Evolutionary conservation across 2,888 invertebrate species (phyloP), one percentile per base, ranked within the genome.

Genomic region (Leptopilina drosophilae): DNA sequence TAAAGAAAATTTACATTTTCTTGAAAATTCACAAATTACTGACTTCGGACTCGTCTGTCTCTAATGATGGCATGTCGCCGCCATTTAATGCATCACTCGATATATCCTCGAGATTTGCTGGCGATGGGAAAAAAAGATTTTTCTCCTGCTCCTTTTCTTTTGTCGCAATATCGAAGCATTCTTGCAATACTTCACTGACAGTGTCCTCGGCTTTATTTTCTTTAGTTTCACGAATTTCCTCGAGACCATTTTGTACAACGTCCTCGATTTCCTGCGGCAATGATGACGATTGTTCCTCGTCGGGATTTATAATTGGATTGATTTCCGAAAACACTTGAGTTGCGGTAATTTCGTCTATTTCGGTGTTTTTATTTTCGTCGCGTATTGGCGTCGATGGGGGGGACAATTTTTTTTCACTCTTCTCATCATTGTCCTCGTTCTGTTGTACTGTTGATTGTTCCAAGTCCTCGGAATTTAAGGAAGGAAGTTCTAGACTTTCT

Each of bases 101-200:
- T 79, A 87, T 84, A 65, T 90, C 87, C 5, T 83, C 86, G n/a
- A 88, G 84, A 75, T 87, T 85, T 5, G 76, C 78, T 26, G 53
- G 69, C 8, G 20, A 49, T 4, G 69, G 4, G 69, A 69, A 53
- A 1, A 26, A 26, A 33, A 26, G 12, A 26, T 0, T 20, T 15
- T 75, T 76, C 12, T 56, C 80, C 20, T 78, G 77, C n/a, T 80
- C 77, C 12, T 85, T 84, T 66, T 85, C 86, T 33, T 84, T 84
- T 0, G 80, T 85, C 9, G 88, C 87, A 11, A 86, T 78, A 56
- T 87, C 85, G 62, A 88, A 86, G 33, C 88, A 86, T 76, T 88
- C 84, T 5, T 81, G 78, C 6, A 83, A 53, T 2, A 83, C 79
- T 53, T 85, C 83, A 20, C 56, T 78, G 5, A 78, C 83, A 9